These are phyloP conservation scores for Cheilosia vulpina DNA, from an alignment of 2,888 invertebrate species.

Conservation along the genomic window DNA sequence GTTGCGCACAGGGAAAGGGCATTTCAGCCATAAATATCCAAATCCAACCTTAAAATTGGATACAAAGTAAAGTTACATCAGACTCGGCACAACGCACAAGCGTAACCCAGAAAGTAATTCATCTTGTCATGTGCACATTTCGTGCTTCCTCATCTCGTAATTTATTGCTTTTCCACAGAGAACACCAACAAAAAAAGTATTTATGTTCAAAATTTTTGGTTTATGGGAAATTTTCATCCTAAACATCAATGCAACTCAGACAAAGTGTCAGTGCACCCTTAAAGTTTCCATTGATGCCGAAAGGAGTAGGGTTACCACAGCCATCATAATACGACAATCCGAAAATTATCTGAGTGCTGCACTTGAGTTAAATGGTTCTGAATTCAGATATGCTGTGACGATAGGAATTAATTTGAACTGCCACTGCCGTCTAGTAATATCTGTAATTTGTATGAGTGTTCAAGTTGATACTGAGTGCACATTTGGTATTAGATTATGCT, in stretches of 20 bases:
- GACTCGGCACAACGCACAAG: slow-evolving; percentile 23
- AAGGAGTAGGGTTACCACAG: slow-evolving; percentile 27
- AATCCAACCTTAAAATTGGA: slow-evolving; percentile 54
- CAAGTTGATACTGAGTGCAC: slow-evolving; percentile 15
- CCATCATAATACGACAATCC: slow-evolving; percentile 13
- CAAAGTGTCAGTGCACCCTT: slow-evolving; percentile 64
- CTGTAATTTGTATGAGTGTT: slow-evolving; percentile 13
- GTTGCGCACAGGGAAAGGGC: slow-evolving; percentile 37
- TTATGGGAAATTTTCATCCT: slow-evolving; percentile 24
- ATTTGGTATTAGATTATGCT: slow-evolving; percentile 35
- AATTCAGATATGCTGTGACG: not conserved
- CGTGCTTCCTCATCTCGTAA: slow-evolving; percentile 30
- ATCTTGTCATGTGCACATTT: slow-evolving; percentile 44
- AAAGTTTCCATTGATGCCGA: slow-evolving; percentile 15
- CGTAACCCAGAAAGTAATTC: slow-evolving; percentile 59
- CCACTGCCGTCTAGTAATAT: slow-evolving; percentile 10
- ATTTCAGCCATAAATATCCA: slow-evolving; percentile 62
- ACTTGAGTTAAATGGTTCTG: slow-evolving; percentile 29
- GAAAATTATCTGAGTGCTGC: slow-evolving; percentile 14
- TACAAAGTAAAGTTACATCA: slow-evolving; percentile 40
- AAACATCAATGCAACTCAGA: slow-evolving; percentile 17
- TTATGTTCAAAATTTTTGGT: slow-evolving; percentile 52
- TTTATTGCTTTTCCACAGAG: slow-evolving; percentile 33
- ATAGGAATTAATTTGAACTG: slow-evolving; percentile 49
- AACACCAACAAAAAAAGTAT: slow-evolving; percentile 24